Conservation (phyloP, 2,113 vertebrate species). For the Panthera leo region DNA sequence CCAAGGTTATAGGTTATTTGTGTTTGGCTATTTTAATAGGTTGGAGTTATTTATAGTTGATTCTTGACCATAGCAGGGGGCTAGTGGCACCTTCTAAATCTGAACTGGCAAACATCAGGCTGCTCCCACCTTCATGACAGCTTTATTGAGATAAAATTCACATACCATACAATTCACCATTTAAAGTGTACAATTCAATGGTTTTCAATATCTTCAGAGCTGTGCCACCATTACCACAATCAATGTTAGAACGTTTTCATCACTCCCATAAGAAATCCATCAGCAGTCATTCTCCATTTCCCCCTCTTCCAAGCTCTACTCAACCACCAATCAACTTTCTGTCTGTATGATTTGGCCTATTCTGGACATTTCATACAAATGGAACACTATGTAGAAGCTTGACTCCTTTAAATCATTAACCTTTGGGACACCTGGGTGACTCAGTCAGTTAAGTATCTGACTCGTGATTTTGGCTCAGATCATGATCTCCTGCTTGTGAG, state of each 20-base stretch:
- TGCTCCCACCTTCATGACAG: neutral
- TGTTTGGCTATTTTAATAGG: neutral
- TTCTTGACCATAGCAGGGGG: neutral
- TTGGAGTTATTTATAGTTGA: neutral
- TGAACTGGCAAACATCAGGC: neutral
- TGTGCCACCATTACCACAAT: neutral
- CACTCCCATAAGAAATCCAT: neutral
- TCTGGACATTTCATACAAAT: neutral
- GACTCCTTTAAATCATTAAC: neutral
- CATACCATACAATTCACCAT: neutral
- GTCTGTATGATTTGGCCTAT: neutral
- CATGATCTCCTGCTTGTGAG: too few species aligned
- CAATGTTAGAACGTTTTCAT: neutral
- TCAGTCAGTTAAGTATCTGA: too few species aligned
- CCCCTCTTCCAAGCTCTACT: neutral
- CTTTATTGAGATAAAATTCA: slow-evolving; percentile 7
- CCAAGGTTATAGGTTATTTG: neutral
- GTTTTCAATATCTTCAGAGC: neutral
- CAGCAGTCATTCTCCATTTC: neutral
- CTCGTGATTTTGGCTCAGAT: too few species aligned
- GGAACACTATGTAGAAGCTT: neutral
- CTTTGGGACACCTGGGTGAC: too few species aligned
- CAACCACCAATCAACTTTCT: neutral
- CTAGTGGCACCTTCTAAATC: neutral
- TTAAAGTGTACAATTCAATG: neutral